phyloP scores from a whole-genome alignment of 2,888 invertebrate genomes.

The Fragum whitleyi region DNA sequence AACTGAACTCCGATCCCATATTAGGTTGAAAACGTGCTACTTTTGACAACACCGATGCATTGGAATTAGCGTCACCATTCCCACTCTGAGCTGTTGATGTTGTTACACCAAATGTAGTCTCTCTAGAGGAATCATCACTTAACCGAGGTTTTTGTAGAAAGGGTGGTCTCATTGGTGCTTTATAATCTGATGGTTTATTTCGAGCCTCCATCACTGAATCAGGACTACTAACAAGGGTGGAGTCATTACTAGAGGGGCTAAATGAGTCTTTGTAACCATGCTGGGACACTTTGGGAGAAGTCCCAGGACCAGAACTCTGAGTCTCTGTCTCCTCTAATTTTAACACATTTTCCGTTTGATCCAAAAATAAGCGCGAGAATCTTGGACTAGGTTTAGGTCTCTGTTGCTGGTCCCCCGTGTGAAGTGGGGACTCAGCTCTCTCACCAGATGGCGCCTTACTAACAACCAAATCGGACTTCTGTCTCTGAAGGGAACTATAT shows the following conservation, averaged over 20 bases:
- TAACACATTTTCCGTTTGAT: constrained; percentile 68
- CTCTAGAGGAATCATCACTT: constrained; percentile 55
- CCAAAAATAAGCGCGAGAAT: constrained; percentile 77
- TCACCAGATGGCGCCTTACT: constrained; percentile 26
- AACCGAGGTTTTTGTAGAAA: constrained; percentile 69
- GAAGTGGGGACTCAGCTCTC: constrained; percentile 46
- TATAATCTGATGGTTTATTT: constrained; percentile 65
- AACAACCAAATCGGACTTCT: constrained; percentile 80
- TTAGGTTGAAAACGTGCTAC: constrained; percentile 72
- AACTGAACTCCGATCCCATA: constrained; percentile 67
- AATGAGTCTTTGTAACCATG: constrained; percentile 49
- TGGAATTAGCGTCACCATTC: constrained; percentile 50
- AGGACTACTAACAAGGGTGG: constrained; percentile 67
- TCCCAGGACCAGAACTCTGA: constrained; percentile 51
- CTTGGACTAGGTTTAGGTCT: constrained; percentile 81
- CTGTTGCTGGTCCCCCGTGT: constrained; percentile 38
- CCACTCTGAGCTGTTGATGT: constrained; percentile 35
- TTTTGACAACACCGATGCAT: constrained; percentile 72
- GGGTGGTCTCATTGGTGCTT: constrained; percentile 67
- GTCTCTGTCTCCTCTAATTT: constrained; percentile 60
- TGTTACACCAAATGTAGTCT: constrained; percentile 44
- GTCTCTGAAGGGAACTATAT: constrained; percentile 78
- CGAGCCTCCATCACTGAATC: constrained; percentile 64
- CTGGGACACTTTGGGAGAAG: constrained; percentile 53
- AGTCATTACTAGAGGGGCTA: constrained; percentile 69